Evolutionary conservation across 2,888 invertebrate species (phyloP).

Genomic region (Noctua comes): DNA sequence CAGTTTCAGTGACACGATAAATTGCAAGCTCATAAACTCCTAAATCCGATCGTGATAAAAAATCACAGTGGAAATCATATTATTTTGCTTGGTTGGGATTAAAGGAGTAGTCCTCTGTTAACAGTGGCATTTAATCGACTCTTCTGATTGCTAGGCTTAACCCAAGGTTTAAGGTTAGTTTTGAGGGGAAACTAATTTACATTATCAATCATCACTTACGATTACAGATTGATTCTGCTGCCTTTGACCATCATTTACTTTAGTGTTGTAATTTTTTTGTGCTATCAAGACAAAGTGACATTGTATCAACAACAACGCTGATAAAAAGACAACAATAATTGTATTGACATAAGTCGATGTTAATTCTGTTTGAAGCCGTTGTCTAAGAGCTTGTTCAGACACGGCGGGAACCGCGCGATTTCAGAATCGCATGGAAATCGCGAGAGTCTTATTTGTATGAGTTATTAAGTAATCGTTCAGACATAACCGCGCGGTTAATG

Average conservation of each 20-base stretch:
- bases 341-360: not conserved
- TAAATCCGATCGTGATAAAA: constrained; percentile 38
- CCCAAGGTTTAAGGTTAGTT: too few species aligned
- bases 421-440: too few species aligned
- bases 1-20: constrained; percentile 50
- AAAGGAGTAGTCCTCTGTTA: not conserved
- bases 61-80: constrained; percentile 22
- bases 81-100: not conserved
- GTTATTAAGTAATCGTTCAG: too few species aligned
- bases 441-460: too few species aligned
- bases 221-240: not conserved
- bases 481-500: too few species aligned
- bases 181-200: not conserved
- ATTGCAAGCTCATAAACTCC: constrained; percentile 45
- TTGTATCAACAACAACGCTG: too few species aligned
- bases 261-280: too few species aligned
- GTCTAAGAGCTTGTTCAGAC: too few species aligned
- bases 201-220: not conserved
- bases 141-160: not conserved
- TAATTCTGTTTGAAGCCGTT: not conserved
- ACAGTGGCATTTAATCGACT: not conserved
- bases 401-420: too few species aligned
- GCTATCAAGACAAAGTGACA: too few species aligned
- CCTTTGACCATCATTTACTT: not conserved
- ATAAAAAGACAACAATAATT: too few species aligned